These are phyloP conservation scores for Galemys pyrenaicus DNA, from an alignment of 2,113 vertebrate genomes.

Conservation along the genomic window DNA sequence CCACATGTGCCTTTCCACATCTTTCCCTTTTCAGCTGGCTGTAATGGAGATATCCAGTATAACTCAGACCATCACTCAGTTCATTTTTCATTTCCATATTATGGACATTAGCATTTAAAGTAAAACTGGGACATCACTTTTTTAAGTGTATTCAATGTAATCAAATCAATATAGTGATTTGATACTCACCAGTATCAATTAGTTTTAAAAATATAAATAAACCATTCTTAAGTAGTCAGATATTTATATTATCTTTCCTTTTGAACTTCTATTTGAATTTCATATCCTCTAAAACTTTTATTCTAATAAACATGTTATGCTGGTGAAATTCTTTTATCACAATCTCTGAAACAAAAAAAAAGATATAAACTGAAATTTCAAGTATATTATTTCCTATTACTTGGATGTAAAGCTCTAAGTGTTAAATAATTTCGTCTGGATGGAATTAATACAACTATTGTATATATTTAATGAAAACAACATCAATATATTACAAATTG, in stretches of 20 bases:
- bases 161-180: not conserved
- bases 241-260: not conserved
- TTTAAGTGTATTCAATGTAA: slow-evolving; percentile 5
- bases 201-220: slow-evolving; percentile 5
- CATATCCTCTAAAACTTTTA: not conserved
- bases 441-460: not conserved
- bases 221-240: not conserved
- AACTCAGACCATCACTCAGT: not conserved
- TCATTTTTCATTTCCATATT: not conserved
- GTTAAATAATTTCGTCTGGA: slow-evolving; percentile 8
- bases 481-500: not conserved
- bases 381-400: not conserved
- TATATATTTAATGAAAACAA: not conserved
- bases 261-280: slow-evolving; percentile 15
- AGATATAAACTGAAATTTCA: slow-evolving; percentile 4
- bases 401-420: not conserved
- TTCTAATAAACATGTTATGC: not conserved
- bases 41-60: not conserved
- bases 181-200: not conserved
- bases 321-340: not conserved
- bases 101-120: slow-evolving; percentile 13
- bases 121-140: not conserved
- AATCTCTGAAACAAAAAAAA: slow-evolving; percentile 32
- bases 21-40: not conserved
- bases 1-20: not conserved